Base-by-base conservation (phyloP, 2,113 vertebrate species). In the Brevimyrus niger region DNA sequence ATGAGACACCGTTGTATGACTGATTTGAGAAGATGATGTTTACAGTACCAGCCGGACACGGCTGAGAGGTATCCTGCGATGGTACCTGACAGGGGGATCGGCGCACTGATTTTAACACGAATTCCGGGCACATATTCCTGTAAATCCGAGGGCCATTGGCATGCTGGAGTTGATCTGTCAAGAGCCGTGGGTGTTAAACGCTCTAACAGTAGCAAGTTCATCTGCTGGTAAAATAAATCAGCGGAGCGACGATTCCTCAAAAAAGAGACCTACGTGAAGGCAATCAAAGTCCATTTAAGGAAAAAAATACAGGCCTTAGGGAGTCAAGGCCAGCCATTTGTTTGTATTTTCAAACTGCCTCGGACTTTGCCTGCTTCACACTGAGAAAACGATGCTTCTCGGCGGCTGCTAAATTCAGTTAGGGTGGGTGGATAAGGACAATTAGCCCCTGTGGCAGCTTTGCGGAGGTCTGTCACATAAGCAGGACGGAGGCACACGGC, bases 11-110 rank as follows among this genome's bases (percentile, higher is more conserved):
- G 92, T 93, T 93, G 91, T 88, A 91, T 53, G 88, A 86, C 90
- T 92, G 89, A 91, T 93, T 42, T 93, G 91, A 88, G 92, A 92
- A 92, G 92, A 93, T 91, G 91, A 8, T 23, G 58, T 7, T 65
- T 65, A n/a, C n/a, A n/a, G n/a, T n/a, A 31, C n/a, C 11, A 27
- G n/a, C 61, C 1, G 10, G 93, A 93, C 92, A 91, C 86, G 69
- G 84, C 89, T 80, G 83, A 84, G 35, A 91, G 88, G 87, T 42
- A 87, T 91, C 89, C 89, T 80, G 2, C 3, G 9, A 44, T 51
- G 92, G 93, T 89, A 89, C 89, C 76, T 91, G 89, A 92, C 88
- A 83, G 65, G 1, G 87, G 48, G 61, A 53, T 58, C 53, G 50
- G 27, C 46, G 31, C 3, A 2, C 8, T 89, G 27, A 87, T 47